Evolutionary conservation across 2,888 invertebrate genomes (phyloP), one percentile per base, ranked within the genome.

Genomic region (Shargacucullia verbasci): DNA sequence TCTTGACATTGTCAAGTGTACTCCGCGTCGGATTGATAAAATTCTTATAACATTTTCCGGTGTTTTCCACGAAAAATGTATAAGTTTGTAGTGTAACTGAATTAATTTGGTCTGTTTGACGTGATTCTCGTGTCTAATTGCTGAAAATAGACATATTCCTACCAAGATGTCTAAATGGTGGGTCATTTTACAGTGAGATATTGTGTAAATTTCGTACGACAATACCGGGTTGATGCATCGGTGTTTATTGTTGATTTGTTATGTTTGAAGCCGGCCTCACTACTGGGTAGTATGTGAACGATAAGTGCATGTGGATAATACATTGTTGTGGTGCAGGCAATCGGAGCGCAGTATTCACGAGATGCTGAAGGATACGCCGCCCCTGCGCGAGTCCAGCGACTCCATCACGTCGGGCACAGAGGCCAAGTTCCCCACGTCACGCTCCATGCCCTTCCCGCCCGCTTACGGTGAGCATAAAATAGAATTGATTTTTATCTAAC

Each of bases 331-430:
- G 12, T 47, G 34, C 83, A 94, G 93, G 94, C 93, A 90, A 80
- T 94, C 91, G 27, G 96, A 96, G 84, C 94, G 96, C 73, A 96
- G 96, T 85, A 97, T 97, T 84, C 97, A 97, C 86, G 97, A 97
- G 93, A 97, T 97, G 97, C 88, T 97, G 60, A 97, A 97, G 86
- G 97, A 97, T 81, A 96, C 97, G 40, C 97, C 97, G 45, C 95
- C 97, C 34, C 95, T 97, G 81, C 97, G 97, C 70, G 97, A 96
- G 80, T 96, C 96, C 70, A 96, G 95, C 76, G 96, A 95, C 81
- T 96, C 96, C 33, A 96, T 97, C 71, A 97, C 96, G 70, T 96
- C 97, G 11, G 97, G 96, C 59, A 96, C 96, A 9, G 96, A 97
- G 78, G 95, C 96, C 27, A 95, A 94, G 76, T 95, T 96, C 50